A percentile compares a stretch with the other conserved stretches of the same genome.
These are phyloP conservation scores for Nesospiza acunhae DNA, from an alignment of 2,113 vertebrate species.

Conservation along the genomic window DNA sequence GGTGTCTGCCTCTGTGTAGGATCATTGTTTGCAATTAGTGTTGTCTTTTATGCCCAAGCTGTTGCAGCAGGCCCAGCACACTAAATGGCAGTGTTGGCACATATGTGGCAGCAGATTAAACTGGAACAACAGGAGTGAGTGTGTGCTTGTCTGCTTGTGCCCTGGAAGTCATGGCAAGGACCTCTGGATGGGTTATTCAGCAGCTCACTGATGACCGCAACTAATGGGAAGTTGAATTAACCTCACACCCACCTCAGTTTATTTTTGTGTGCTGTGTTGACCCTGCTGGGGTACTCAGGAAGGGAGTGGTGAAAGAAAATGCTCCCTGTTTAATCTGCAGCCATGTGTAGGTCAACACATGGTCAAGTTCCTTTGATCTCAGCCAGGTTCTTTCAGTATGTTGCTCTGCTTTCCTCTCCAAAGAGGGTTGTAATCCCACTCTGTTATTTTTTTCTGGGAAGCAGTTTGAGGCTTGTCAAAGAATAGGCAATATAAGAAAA, in stretches of 20 bases:
- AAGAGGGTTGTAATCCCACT: neutral
- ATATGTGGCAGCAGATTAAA: neutral
- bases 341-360: neutral
- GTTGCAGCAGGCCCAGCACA: neutral
- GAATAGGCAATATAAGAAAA: neutral
- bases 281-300: neutral
- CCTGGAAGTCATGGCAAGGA: neutral
- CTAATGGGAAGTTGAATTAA: neutral
- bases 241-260: neutral
- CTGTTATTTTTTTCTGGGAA: neutral
- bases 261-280: neutral
- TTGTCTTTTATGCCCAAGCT: neutral
- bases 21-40: neutral
- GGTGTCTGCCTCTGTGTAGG: fast-evolving
- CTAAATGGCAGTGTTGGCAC: neutral
- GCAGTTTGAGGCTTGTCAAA: neutral
- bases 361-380: neutral
- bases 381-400: neutral
- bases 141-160: neutral
- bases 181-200: neutral
- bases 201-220: neutral
- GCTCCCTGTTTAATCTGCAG: neutral
- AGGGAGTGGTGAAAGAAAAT: neutral
- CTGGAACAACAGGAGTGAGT: neutral
- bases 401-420: neutral